These are phyloP conservation scores for Drosophila pectinifera DNA, from an alignment of 1,140 invertebrate species.

Conservation along the genomic window DNA sequence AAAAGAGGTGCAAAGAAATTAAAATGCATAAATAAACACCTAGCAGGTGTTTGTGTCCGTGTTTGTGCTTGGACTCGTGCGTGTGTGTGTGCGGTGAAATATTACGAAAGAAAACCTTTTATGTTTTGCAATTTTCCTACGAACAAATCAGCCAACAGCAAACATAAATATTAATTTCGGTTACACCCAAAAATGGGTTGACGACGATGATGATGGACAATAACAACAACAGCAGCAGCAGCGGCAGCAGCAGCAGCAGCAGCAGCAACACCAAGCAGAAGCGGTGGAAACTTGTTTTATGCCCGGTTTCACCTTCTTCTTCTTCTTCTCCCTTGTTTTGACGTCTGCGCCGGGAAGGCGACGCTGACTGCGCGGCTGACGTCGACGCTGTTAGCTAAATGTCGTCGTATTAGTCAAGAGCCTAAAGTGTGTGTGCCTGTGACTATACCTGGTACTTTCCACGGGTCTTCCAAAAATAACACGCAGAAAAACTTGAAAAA, in stretches of 20 bases:
- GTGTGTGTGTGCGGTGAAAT: conserved; percentile 25
- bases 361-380: conserved; percentile 30
- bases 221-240: conserved; percentile 26
- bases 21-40: conserved; percentile 52
- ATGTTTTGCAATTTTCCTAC: conserved; percentile 49
- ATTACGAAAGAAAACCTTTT: conserved; percentile 53
- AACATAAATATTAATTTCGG: conserved; percentile 53
- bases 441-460: neutral
- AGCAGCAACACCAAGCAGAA: conserved; percentile 30
- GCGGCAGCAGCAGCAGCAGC: conserved; percentile 23
- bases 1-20: conserved; percentile 54
- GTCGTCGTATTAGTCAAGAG: conserved; percentile 30
- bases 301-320: conserved; percentile 30
- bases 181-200: conserved; percentile 44
- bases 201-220: conserved; percentile 30
- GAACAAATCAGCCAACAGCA: conserved; percentile 30
- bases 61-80: conserved; percentile 5
- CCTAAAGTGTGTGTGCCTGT: conserved; percentile 19
- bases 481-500: neutral
- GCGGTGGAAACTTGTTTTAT: conserved; percentile 32
- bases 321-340: conserved; percentile 44
- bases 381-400: conserved; percentile 34
- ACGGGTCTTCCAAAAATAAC: conserved; percentile 6
- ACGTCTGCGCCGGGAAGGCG: conserved; percentile 62
- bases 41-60: conserved; percentile 39